Evolutionary conservation across 2,888 invertebrate species (phyloP).

Genomic region (Epirrhoe alternata): DNA sequence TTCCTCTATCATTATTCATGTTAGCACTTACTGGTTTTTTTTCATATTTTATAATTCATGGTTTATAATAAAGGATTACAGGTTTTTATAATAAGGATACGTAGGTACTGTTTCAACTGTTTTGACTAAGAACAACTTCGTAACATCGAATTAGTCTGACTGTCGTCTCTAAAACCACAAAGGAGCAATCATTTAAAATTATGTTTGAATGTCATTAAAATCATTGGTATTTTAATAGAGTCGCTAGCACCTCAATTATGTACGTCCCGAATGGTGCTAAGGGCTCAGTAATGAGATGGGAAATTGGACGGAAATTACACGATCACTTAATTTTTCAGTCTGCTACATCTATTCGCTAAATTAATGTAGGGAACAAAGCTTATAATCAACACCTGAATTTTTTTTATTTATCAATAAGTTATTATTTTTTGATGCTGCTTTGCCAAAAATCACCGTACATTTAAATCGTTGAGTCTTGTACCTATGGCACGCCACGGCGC

Average conservation of each 20-base stretch:
- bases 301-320: slow-evolving; percentile 19
- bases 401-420: not conserved
- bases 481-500: slow-evolving; percentile 6
- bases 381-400: not conserved
- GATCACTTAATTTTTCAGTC: not conserved
- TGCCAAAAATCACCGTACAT: no score
- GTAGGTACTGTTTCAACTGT: no score
- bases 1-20: no score
- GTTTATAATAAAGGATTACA: no score
- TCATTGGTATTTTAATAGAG: slow-evolving; percentile 2
- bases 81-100: no score
- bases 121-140: no score
- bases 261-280: slow-evolving; percentile 5
- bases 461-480: no score
- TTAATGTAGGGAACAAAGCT: not conserved
- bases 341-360: not conserved
- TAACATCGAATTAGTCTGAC: not conserved
- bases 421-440: no score
- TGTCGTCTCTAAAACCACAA: not conserved
- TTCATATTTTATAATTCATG: no score
- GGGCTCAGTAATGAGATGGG: slow-evolving; percentile 4
- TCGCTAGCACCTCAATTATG: not conserved
- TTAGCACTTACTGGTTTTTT: no score
- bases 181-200: not conserved
- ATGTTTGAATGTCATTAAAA: not conserved